Evolutionary conservation across 2,888 invertebrate species (phyloP).

Genomic region (Clitarchus hookeri): DNA sequence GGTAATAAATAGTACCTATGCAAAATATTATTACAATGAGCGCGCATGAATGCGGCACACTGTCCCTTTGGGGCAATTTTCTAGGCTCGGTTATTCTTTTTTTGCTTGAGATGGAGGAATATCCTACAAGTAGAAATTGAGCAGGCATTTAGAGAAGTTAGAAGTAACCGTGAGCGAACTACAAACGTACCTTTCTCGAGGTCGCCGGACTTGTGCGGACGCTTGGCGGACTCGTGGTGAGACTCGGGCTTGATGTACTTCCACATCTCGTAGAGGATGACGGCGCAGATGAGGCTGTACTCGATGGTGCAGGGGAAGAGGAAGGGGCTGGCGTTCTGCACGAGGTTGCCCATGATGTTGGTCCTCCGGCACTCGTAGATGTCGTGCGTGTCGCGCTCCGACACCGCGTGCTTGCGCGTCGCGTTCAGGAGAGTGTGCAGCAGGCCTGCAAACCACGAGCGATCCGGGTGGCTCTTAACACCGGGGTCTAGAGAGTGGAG

Average conservation of each 20-base stretch:
- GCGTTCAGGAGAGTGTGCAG: neutral
- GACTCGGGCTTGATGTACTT: slow-evolving; percentile 32
- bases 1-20: no score
- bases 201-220: neutral
- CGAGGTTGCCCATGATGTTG: slow-evolving; percentile 71
- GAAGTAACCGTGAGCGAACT: no score
- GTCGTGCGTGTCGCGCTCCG: slow-evolving; percentile 30
- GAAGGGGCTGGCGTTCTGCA: slow-evolving; percentile 65
- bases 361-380: slow-evolving; percentile 61
- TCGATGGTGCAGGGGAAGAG: slow-evolving; percentile 63
- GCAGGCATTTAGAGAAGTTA: no score
- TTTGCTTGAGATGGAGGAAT: no score
- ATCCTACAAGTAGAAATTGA: no score
- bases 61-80: no score
- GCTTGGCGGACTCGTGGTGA: neutral
- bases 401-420: neutral
- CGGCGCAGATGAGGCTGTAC: slow-evolving; percentile 53
- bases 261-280: slow-evolving; percentile 40
- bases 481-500: no score
- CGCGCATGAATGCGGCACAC: no score
- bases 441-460: neutral
- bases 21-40: no score
- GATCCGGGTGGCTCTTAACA: neutral
- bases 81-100: no score
- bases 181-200: neutral